These are phyloP conservation scores for Trichacis sp. DNA, from an alignment of 2,888 invertebrate species.

Conservation along the genomic window DNA sequence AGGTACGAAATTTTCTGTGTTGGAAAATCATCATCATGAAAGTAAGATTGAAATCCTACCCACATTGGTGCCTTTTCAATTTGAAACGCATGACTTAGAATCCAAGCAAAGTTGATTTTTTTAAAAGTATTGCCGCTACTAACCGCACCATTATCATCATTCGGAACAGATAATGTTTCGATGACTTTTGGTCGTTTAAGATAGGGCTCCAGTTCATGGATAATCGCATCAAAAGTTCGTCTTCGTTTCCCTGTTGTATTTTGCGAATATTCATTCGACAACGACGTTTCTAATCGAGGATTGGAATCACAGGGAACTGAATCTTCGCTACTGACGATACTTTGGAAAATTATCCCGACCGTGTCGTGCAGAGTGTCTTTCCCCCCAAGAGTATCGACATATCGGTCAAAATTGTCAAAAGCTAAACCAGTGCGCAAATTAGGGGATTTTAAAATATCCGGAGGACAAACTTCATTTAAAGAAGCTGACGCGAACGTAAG, in stretches of 20 bases:
- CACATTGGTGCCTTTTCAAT: constrained; percentile 54
- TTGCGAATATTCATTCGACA: background rate
- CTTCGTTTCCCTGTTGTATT: constrained; percentile 21
- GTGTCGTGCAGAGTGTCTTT: constrained; percentile 28
- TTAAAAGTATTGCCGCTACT: background rate
- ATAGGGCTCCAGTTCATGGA: constrained; percentile 17
- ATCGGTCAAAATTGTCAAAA: constrained; percentile 26
- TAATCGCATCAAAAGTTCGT: constrained; percentile 28
- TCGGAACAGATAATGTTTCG: constrained; percentile 15
- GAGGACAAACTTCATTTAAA: constrained; percentile 15
- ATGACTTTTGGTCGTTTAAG: constrained; percentile 19
- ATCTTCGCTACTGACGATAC: constrained; percentile 3
- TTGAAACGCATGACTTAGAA: constrained; percentile 46
- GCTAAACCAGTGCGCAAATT: constrained; percentile 22
- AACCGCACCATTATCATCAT: constrained; percentile 9
- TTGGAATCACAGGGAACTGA: constrained; percentile 3
- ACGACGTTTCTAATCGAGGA: background rate
- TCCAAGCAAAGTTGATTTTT: constrained; percentile 32
- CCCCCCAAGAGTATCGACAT: constrained; percentile 16
- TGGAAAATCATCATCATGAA: constrained; percentile 38
- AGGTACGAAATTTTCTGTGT: constrained; percentile 51
- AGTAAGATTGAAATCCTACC: constrained; percentile 53
- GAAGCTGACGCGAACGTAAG: constrained; percentile 38
- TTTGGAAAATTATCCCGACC: constrained; percentile 17
- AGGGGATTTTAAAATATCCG: constrained; percentile 10